These are phyloP conservation scores for Aelia acuminata DNA, from an alignment of 2,888 invertebrate species.

Conservation along the genomic window DNA sequence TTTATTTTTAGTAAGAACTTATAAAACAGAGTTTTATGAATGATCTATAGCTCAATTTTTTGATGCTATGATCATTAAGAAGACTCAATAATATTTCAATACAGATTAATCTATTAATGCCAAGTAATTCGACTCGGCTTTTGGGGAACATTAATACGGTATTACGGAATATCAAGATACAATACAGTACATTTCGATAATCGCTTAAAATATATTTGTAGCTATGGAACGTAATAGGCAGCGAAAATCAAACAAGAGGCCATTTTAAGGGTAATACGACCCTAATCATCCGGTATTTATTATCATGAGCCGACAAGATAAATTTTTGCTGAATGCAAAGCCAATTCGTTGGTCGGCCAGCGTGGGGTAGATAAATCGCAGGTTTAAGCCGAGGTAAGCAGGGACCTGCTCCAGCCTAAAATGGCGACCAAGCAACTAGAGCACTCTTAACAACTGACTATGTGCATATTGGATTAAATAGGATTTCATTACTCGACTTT, in stretches of 20 bases:
- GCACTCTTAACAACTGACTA: neutral
- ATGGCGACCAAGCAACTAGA: neutral
- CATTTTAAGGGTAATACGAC: neutral
- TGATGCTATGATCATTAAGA: too few species aligned
- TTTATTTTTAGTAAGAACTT: too few species aligned
- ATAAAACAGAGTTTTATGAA: too few species aligned
- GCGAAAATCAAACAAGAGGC: neutral
- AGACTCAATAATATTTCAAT: too few species aligned
- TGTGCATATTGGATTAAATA: neutral
- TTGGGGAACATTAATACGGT: neutral
- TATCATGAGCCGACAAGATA: neutral
- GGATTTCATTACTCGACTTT: neutral
- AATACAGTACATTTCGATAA: constrained; percentile 9
- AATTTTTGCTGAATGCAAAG: constrained; percentile 2
- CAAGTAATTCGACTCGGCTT: neutral
- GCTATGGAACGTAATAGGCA: neutral
- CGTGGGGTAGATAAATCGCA: neutral
- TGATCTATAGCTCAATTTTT: too few species aligned
- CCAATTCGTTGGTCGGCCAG: neutral
- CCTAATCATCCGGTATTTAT: neutral
- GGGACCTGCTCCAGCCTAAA: neutral
- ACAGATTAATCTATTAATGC: neutral
- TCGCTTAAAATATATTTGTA: neutral
- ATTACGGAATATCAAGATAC: neutral
- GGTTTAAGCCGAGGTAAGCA: neutral